These are phyloP conservation scores for Ectropis crepuscularia DNA, from an alignment of 2,888 invertebrate species.

Conservation along the genomic window DNA sequence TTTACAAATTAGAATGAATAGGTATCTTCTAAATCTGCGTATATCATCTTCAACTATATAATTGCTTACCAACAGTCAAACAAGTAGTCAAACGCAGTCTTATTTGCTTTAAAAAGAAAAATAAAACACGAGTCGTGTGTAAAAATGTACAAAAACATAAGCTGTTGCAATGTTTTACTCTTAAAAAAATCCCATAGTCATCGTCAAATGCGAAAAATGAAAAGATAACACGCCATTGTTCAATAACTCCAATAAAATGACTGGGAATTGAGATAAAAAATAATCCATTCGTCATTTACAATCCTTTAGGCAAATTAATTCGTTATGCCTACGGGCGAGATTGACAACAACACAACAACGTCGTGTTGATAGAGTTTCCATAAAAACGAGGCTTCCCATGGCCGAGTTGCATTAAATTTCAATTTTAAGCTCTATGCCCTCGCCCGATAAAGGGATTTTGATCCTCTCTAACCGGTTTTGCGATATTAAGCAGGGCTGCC, in stretches of 20 bases:
- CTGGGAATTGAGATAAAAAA: constrained; percentile 4
- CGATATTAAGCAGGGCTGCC: constrained; percentile 50
- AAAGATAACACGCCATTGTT: constrained; percentile 1
- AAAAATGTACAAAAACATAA: no score
- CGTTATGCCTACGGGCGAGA: constrained; percentile 22
- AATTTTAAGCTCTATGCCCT: constrained; percentile 73
- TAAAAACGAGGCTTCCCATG: constrained; percentile 25
- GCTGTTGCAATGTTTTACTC: no score
- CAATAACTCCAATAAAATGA: neutral
- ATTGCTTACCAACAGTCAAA: no score
- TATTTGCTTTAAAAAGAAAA: no score
- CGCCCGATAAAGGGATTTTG: constrained; percentile 73
- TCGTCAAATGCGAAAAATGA: neutral
- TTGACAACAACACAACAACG: constrained; percentile 23
- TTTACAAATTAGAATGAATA: no score
- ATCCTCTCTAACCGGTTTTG: constrained; percentile 59
- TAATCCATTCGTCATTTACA: constrained; percentile 13
- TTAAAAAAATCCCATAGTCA: neutral
- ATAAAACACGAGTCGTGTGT: no score
- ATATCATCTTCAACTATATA: no score
- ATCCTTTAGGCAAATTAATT: constrained; percentile 22
- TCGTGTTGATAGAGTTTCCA: constrained; percentile 24
- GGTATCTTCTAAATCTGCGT: no score
- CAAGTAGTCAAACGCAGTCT: no score
- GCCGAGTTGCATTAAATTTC: constrained; percentile 61